phyloP scores from a whole-genome alignment of 2,797 vertebrate species.

The Myotis planiceps region DNA sequence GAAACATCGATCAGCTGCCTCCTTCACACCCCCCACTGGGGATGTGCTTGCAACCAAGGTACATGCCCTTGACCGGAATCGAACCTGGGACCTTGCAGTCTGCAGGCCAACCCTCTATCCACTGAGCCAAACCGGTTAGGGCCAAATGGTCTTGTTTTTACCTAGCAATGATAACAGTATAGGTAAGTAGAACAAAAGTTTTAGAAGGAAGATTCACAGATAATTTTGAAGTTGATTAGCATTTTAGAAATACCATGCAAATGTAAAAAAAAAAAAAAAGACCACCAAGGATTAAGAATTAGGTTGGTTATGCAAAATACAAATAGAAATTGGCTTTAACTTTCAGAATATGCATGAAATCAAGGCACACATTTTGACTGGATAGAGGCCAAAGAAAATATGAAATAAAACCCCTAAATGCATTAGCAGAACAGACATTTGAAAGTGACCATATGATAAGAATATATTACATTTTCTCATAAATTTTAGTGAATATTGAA shows the following conservation, averaged over 20 bases:
- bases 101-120: no score
- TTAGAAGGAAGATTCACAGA: background rate
- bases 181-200: background rate
- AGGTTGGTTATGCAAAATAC: background rate
- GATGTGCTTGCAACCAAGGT: no score
- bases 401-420: background rate
- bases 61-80: no score
- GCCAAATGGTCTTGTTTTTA: background rate
- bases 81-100: no score
- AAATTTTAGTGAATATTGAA: background rate
- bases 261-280: background rate
- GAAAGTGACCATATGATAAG: background rate
- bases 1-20: no score
- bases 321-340: conserved; percentile 3
- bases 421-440: background rate
- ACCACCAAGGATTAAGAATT: background rate
- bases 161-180: background rate
- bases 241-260: background rate
- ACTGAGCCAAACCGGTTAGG: no score
- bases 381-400: background rate
- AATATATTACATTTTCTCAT: conserved; percentile 6
- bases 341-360: background rate
- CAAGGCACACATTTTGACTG: background rate
- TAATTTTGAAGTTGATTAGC: background rate
- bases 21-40: no score